Base-by-base conservation (phyloP, 2,113 vertebrate genomes). In the Prunella himalayana region DNA sequence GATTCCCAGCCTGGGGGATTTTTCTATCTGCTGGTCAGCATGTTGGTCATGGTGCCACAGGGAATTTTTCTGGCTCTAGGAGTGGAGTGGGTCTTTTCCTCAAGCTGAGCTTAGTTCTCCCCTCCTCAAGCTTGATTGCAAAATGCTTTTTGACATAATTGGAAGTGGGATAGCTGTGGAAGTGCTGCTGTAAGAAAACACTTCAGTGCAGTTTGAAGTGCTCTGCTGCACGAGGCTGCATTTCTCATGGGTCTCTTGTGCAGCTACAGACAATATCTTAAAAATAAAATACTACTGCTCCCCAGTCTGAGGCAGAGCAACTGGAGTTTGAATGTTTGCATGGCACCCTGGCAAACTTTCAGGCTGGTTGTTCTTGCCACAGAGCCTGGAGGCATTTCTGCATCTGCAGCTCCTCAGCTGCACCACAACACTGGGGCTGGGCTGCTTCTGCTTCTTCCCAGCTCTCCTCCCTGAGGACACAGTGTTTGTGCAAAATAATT, bases 91-190 rank as follows among this genome's bases (percentile, higher is more conserved):
- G 23, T 54, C 73, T 85, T 82, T 65, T 76, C 57, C 45, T 95
- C 59, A 66, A 79, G 54, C 33, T n/a, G 57, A 73, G 25, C 50
- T 85, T n/a, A 33, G 35, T 64, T 95, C 50, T 92, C 45, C 54
- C 39, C 59, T 63, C 59, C 18, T 83, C 6, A 8, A 83, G 68
- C 54, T 66, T 92, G 76, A 90, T 83, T 95, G 85, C 90, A 88
- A 90, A 88, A 95, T 77, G 59, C 42, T 89, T 95, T 94, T 93
- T 85, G 66, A 77, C 75, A 39, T 37, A 81, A 95, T 68, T 81
- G 85, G 90, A 70, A 81, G 82, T 2, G 4, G 71, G 81, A 66
- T 8, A 30, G 90, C 82, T 80, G 10, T 22, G 7, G 88, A 95
- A 92, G 92, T 86, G 56, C 35, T 80, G 91, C 90, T 73, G 66